Percentiles rank a stretch among this genome's conserved stretches.
Conservation (phyloP, 1,140 invertebrate species). For the Belonocnema kinseyi region DNA sequence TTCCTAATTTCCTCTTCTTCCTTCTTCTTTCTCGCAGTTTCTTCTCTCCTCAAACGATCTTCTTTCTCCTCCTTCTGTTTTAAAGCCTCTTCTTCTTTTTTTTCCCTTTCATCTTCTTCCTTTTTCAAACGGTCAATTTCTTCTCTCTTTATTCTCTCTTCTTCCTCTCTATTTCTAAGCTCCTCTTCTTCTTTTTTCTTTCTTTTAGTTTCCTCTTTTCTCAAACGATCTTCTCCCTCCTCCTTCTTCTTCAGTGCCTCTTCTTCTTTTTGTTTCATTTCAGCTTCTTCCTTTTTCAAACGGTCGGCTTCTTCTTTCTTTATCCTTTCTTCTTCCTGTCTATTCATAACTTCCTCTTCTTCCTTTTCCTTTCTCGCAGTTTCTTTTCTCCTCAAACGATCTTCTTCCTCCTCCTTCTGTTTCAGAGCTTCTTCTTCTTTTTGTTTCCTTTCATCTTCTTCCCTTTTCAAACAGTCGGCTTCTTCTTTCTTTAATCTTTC, state of each 20-base stretch:
- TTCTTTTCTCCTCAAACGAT: slow-evolving; percentile 30
- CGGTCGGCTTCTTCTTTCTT: slow-evolving; percentile 32
- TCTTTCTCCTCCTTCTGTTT: slow-evolving; percentile 45
- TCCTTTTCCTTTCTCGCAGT: slow-evolving; percentile 21
- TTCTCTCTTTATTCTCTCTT: background rate
- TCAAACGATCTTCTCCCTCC: slow-evolving; percentile 14
- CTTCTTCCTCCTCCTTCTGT: slow-evolving; percentile 44
- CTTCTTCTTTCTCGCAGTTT: slow-evolving; percentile 30
- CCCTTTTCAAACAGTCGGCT: slow-evolving; percentile 39
- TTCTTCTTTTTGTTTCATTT: slow-evolving; percentile 34
- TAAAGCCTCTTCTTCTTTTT: slow-evolving; percentile 28
- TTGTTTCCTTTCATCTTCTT: slow-evolving; percentile 39
- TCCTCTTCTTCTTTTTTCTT: slow-evolving; percentile 11
- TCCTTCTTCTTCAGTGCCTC: slow-evolving; percentile 36
- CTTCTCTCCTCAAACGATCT: slow-evolving; percentile 32
- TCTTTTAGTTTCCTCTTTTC: slow-evolving; percentile 10
- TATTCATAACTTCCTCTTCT: slow-evolving; percentile 34
- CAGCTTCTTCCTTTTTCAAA: slow-evolving; percentile 36
- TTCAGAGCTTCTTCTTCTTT: slow-evolving; percentile 35
- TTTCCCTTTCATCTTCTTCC: slow-evolving; percentile 38
- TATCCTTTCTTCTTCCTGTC: slow-evolving; percentile 30
- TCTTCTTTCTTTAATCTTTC: slow-evolving; percentile 32
- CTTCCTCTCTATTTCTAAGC: slow-evolving; percentile 34
- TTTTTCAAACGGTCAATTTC: slow-evolving; percentile 45
- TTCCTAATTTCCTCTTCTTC: slow-evolving; percentile 34